phyloP scores from a whole-genome alignment of 2,797 vertebrate genomes.

The Muraenolepis orangiensis region DNA sequence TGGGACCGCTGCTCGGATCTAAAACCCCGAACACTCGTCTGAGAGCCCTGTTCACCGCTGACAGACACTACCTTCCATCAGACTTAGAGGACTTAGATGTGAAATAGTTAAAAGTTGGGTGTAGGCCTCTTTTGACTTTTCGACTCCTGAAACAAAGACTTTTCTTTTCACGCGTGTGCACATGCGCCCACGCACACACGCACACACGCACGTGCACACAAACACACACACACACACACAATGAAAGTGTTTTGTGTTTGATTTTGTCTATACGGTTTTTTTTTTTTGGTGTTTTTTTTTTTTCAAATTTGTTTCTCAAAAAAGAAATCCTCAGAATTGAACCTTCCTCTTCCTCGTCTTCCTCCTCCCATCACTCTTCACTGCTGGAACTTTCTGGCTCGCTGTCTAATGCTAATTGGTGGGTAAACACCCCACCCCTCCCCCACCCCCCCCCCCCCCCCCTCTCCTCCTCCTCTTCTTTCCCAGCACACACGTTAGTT shows the following conservation, averaged over 20 bases:
- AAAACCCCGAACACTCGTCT: no score
- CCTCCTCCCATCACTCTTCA: conserved; percentile 62
- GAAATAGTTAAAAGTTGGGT: background rate
- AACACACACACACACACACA: background rate
- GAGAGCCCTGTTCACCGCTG: no score
- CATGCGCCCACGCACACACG: no score
- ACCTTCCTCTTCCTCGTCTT: conserved; percentile 44
- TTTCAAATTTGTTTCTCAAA: background rate
- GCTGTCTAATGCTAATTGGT: conserved; percentile 81
- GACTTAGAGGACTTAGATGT: background rate
- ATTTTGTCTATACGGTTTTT: background rate
- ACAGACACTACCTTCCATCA: no score
- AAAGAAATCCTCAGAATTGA: conserved; percentile 13
- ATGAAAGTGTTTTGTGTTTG: background rate
- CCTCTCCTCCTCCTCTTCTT: background rate
- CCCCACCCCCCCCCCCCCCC: conserved; percentile 11
- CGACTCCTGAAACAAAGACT: background rate
- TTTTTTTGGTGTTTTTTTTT: background rate
- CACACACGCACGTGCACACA: background rate
- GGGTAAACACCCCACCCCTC: conserved; percentile 75
- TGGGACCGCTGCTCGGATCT: no score
- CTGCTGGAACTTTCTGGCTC: conserved; percentile 80
- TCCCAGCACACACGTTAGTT: conserved; percentile 36
- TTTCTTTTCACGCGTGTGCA: background rate
- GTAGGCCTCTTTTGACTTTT: background rate